These are phyloP conservation scores for Macquaria ambigua DNA, from an alignment of 2,113 vertebrate species.

Conservation along the genomic window DNA sequence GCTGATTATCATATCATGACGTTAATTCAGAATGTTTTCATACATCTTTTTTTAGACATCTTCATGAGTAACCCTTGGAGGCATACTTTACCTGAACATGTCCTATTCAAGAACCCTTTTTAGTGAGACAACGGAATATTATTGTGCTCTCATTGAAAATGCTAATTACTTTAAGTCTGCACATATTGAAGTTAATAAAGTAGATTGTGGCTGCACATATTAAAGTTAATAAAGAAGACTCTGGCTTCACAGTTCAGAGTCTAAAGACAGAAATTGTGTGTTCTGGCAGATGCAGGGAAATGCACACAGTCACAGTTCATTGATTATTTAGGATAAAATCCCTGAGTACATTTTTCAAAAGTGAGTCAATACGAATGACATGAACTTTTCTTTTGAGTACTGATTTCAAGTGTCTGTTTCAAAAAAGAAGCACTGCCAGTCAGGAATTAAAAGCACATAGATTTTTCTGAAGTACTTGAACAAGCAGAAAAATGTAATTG, in stretches of 20 bases:
- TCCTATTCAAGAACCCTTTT: neutral
- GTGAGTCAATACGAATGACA: neutral
- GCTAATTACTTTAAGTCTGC: neutral
- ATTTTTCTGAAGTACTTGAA: slow-evolving; percentile 20
- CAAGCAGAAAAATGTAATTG: slow-evolving; percentile 5
- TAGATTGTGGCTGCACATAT: neutral
- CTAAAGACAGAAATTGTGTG: neutral
- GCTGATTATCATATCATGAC: neutral
- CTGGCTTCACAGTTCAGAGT: neutral
- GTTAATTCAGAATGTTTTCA: slow-evolving; percentile 8
- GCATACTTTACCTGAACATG: neutral
- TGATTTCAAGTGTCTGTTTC: slow-evolving; percentile 6
- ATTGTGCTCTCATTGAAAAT: neutral
- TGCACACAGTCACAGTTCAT: neutral
- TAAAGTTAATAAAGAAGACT: neutral
- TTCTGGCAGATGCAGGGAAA: neutral
- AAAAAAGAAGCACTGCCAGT: slow-evolving; percentile 5
- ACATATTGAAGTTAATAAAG: neutral
- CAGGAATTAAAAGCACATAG: slow-evolving; percentile 3
- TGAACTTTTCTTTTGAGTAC: neutral
- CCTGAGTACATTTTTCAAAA: neutral
- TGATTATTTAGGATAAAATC: neutral
- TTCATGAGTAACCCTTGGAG: neutral
- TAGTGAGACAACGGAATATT: neutral
- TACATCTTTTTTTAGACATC: neutral